phyloP scores from a whole-genome alignment of 1,140 invertebrate genomes.

The Orchestia grillus region DNA sequence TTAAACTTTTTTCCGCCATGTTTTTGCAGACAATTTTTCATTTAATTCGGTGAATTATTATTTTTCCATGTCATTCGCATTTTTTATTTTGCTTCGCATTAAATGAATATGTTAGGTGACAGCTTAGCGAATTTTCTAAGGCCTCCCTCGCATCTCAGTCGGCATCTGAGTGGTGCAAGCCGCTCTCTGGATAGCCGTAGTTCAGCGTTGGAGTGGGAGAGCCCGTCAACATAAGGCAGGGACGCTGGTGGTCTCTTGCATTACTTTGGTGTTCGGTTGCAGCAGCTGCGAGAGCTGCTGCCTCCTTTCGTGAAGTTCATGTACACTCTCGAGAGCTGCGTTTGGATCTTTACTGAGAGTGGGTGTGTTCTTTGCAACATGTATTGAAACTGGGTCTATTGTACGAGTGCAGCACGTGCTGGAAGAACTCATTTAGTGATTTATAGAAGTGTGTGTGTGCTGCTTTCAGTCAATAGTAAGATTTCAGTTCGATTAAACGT shows the following conservation, averaged over 20 bases:
- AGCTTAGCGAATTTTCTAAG: neutral
- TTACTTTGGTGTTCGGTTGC: constrained; percentile 23
- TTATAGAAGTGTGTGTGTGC: neutral
- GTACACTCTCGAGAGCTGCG: neutral
- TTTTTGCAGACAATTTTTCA: neutral
- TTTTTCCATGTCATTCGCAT: neutral
- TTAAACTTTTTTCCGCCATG: neutral
- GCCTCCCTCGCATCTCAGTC: neutral
- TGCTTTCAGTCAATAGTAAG: neutral
- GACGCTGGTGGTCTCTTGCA: neutral
- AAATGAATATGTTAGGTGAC: neutral
- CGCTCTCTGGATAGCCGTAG: neutral
- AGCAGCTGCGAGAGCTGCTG: neutral
- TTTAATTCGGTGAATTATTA: neutral
- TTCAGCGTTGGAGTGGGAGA: neutral
- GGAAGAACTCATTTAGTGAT: neutral
- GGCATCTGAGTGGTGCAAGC: neutral
- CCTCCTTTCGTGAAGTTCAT: neutral
- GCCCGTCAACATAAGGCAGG: neutral
- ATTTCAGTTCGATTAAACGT: neutral
- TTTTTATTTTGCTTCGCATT: neutral
- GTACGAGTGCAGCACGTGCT: neutral
- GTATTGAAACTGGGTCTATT: neutral
- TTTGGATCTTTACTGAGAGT: neutral
- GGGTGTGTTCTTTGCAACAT: neutral